Conservation (phyloP, 2,113 vertebrate species). For the Glaucidium brasilianum region DNA sequence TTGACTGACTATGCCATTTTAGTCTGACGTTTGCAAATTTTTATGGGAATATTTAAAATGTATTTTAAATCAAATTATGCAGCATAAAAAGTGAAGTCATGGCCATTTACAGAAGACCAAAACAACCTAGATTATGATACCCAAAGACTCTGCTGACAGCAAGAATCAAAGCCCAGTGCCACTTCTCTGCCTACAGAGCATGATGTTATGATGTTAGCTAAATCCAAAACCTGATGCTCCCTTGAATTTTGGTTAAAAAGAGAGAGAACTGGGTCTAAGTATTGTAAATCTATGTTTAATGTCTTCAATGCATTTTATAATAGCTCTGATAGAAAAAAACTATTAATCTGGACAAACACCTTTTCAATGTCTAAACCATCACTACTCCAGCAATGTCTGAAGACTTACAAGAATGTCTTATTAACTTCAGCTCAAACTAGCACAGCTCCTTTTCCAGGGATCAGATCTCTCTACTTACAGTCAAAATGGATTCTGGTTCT, state of each 20-base stretch:
- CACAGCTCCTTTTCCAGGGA: neutral
- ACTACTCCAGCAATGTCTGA: neutral
- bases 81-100: neutral
- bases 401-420: neutral
- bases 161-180: neutral
- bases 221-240: neutral
- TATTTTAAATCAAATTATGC: neutral
- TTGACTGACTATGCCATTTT: neutral
- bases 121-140: too few relatives aligned
- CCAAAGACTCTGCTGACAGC: neutral
- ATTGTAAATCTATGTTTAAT: neutral
- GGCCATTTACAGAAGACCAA: neutral
- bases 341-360: neutral
- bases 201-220: neutral
- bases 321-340: neutral
- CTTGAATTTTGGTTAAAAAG: neutral
- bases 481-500: neutral
- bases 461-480: neutral
- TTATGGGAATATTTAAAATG: neutral
- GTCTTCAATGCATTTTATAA: neutral
- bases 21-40: neutral
- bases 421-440: neutral
- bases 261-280: neutral
- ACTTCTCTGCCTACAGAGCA: neutral
- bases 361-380: neutral